Conservation (phyloP, 2,888 invertebrate species). For the Lepidocyrtinus sp. region DNA sequence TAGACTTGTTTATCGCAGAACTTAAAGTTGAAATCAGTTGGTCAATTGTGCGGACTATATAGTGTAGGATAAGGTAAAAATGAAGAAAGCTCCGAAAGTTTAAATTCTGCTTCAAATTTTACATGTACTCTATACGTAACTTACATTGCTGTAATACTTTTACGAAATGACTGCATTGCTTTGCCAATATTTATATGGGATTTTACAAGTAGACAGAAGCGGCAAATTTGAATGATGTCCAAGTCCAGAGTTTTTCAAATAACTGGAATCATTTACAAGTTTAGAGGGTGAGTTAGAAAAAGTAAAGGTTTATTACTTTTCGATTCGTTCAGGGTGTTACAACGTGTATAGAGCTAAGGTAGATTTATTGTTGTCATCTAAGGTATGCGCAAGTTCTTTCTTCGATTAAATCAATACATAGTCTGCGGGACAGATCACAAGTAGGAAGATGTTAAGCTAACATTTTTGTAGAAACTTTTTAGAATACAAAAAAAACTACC, state of each 20-base stretch:
- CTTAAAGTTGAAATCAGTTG: constrained; percentile 39
- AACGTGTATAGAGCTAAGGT: neutral
- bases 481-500: constrained; percentile 7
- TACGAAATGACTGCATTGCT: constrained; percentile 36
- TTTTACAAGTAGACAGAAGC: too few species aligned
- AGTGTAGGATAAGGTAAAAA: constrained; percentile 10
- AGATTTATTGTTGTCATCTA: neutral
- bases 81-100: neutral
- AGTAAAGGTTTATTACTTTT: neutral
- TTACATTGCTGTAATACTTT: constrained; percentile 15
- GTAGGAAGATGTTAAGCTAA: too few species aligned
- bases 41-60: constrained; percentile 55
- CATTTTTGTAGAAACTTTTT: too few species aligned
- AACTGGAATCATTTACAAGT: neutral
- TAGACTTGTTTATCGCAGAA: neutral
- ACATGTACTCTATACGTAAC: too few species aligned
- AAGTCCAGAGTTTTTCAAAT: neutral
- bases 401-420: too few species aligned
- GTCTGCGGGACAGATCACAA: constrained; percentile 44
- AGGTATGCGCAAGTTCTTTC: too few species aligned
- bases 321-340: neutral
- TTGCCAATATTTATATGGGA: constrained; percentile 20
- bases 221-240: too few species aligned
- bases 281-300: neutral
- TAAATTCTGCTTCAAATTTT: neutral